Evolutionary conservation across 1,140 invertebrate species (phyloP), one percentile per base, ranked within the genome.

Genomic region (Portunus trituberculatus): DNA sequence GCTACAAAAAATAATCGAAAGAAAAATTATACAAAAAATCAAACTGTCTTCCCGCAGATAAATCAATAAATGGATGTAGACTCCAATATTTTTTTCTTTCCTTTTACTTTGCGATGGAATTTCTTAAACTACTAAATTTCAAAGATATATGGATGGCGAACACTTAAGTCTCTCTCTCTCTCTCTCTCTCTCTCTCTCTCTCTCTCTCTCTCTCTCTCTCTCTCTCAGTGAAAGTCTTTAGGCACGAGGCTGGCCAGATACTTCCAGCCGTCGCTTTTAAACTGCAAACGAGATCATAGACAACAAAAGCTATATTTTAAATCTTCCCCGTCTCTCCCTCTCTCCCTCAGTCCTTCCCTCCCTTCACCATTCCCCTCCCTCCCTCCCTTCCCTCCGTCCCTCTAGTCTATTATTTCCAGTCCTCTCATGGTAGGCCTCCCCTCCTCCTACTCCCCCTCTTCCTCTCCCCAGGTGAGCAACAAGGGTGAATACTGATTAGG

Each of bases 131-230:
- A 59, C 20, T 20, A 20, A 59, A 59, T 10, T 59, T 59, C 12
- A 59, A 59, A 12, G 6, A 39, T 2, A 39, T 6, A n/a, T n/a
- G n/a, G n/a, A n/a, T n/a, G n/a, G n/a, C n/a, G n/a, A n/a, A n/a
- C n/a, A n/a, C 6, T 39, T 39, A 6, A 39, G 12, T 59, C 52
- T 59, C 52, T 59, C 52, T 76, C 67, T 76, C 67, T 76, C 67
- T 76, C 67, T 76, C 67, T 76, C 67, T 76, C 67, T 76, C 67
- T 76, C 67, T 76, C 67, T 76, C 67, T 76, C 67, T 76, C 67
- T 76, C 67, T 76, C 67, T 76, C 67, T 76, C 67, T 76, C 67
- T 76, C 67, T 76, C 67, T 76, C 67, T 76, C 67, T 76, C 67
- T n/a, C 67, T 59, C 52, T 10, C 8, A 76, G 67, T 76, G 67